Evolutionary conservation across 2,888 invertebrate genomes (phyloP), one percentile per base, ranked within the genome.

Genomic region (Watsonalla cultraria): DNA sequence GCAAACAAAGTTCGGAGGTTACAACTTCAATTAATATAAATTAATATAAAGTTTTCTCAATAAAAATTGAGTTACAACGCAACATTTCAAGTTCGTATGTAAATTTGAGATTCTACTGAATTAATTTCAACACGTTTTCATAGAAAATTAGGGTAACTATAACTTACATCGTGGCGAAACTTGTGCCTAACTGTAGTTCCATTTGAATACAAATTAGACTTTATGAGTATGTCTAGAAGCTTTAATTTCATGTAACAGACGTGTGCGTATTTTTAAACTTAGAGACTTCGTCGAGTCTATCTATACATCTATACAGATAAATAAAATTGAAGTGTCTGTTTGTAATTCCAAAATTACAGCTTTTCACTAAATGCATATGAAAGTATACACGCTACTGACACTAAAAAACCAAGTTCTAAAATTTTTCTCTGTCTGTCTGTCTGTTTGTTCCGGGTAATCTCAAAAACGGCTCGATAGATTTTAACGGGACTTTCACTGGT

Each of bases 1-100:
- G 68, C 63, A 70, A 60, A 61, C 61, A 55, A 61, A 61, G 55
- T 56, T 51, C 45, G 51, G 54, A 57, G 49, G 55, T 62, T 64
- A 54, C 59, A 54, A 56, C 54, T 58, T 51, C 64, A 62, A 66
- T 72, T 68, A 66, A 56, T 58, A 49, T 55, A 34, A 62, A 66
- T 72, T 68, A 66, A 56, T 58, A 49, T 55, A 34, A 57, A 62
- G 55, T 68, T 64, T 53, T 42, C 37, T 51, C 48, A 46, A 59
- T 59, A 59, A 61, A 59, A 59, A 57, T 52, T 53, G 47, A 51
- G 13, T 48, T 55, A 46, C 45, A 53, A 51, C 34, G 46, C 47
- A 45, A 55, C 47, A 35, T 48, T 45, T 51, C 13, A 53, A 53
- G 48, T 45, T 15, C 13, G 46, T 50, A 51, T 54, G 54, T 34